phyloP scores from a whole-genome alignment of 2,888 invertebrate genomes.

The Balanococcus diminutus region DNA sequence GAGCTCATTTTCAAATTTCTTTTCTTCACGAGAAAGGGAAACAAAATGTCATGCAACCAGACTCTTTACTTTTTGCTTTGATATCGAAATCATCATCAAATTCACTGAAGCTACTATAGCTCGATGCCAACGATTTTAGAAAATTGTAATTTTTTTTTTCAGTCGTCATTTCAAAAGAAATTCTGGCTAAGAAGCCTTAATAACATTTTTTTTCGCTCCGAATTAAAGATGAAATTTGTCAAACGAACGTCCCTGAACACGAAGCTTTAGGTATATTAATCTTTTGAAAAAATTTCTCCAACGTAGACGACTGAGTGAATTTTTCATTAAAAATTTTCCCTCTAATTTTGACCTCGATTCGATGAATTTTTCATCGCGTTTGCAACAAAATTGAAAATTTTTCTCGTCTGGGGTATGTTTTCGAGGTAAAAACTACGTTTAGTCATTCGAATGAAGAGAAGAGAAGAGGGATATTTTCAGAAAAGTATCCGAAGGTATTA shows the following conservation, averaged over 20 bases:
- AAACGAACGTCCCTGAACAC: not conserved
- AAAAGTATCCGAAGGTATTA: not conserved
- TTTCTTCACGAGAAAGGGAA: too few species aligned
- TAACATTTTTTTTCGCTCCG: not conserved
- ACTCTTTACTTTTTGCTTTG: too few species aligned
- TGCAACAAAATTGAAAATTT: not conserved
- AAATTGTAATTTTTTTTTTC: not conserved
- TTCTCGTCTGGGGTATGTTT: not conserved
- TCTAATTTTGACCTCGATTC: not conserved
- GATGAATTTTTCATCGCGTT: not conserved
- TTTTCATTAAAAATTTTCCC: not conserved
- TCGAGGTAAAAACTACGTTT: not conserved
- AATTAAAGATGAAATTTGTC: not conserved
- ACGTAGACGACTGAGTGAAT: not conserved
- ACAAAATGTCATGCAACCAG: too few species aligned
- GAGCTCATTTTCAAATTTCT: too few species aligned
- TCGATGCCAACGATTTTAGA: not conserved
- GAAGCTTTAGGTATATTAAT: not conserved
- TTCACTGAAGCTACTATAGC: too few species aligned
- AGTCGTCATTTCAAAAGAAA: too few species aligned
- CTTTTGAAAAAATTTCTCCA: not conserved
- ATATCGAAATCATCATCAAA: too few species aligned
- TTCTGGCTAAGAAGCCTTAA: too few species aligned
- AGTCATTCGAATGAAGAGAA: not conserved
- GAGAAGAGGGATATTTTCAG: not conserved